Base-by-base conservation (phyloP, 1,140 invertebrate species). In the Dysdera silvatica region DNA sequence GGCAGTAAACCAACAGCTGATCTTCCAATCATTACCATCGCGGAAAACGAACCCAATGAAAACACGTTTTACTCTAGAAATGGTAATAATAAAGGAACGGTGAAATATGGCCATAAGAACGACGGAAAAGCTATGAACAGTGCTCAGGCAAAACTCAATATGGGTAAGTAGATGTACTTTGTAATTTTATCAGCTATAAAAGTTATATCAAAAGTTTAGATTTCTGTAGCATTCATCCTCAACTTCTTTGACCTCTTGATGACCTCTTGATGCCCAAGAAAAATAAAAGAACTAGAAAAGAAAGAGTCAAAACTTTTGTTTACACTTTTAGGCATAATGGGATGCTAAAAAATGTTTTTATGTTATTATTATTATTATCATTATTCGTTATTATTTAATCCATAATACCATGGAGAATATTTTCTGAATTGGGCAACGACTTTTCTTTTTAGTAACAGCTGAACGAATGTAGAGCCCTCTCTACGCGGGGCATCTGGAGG, bases 121-220 rank as follows among this genome's bases (percentile, higher is more conserved):
- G 62, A 65, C 16, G 62, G 55, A 58, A 65, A 58, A 47, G 51
- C 62, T 35, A 8, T 58, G 8, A 57, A 45, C 16, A 63, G n/a
- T 40, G 62, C 62, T 33, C 52, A 54, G 12, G 67, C 67, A 5
- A 65, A 61, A 20, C 29, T 68, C 20, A 68, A 68, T 62, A 68
- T 68, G 67, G 67, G 67, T 68, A 57, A 49, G 64, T n/a, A 6
- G 14, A 40, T 32, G 7, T 4, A 12, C 6, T 41, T 54, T 35
- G 18, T 28, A 14, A 28, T n/a, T 24, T 37, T n/a, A 31, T 37
- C 26, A 26, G 16, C 4, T 33, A 41, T 35, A 18, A 49, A 6
- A 18, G 24, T 31, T 65, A 49, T 28, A 31, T 47, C 26, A 69
- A 47, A 6, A 24, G n/a, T 1, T 8, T 53, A 3, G 4, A 20